Conservation (phyloP, 2,888 invertebrate species). For the Aricia artaxerxes region DNA sequence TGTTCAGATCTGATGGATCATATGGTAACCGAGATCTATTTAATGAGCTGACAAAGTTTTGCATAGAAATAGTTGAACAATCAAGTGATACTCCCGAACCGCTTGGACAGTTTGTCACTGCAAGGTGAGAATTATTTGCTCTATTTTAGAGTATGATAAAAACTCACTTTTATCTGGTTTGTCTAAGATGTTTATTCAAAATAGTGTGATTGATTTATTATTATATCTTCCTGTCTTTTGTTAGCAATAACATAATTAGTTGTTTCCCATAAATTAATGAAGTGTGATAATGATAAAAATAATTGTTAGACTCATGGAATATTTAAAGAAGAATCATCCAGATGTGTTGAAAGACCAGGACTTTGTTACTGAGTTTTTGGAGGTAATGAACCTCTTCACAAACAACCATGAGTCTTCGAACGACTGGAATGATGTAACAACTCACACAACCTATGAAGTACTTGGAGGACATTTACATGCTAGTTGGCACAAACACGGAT, state of each 20-base stretch:
- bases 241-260: neutral
- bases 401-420: constrained; percentile 48
- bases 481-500: constrained; percentile 52
- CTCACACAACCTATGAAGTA: constrained; percentile 40
- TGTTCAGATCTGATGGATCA: constrained; percentile 46
- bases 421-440: constrained; percentile 51
- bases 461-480: constrained; percentile 46
- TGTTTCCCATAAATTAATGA: neutral
- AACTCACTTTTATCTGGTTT: too few species aligned
- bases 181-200: too few species aligned
- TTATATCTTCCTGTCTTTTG: too few species aligned
- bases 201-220: too few species aligned
- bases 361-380: constrained; percentile 46
- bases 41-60: constrained; percentile 43
- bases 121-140: constrained; percentile 41
- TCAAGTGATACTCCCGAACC: constrained; percentile 40
- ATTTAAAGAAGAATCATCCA: constrained; percentile 46
- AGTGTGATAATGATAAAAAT: neutral
- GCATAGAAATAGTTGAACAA: constrained; percentile 37
- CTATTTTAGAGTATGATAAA: too few species aligned
- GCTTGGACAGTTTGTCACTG: constrained; percentile 44
- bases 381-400: constrained; percentile 45
- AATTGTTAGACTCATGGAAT: constrained; percentile 44
- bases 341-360: constrained; percentile 45
- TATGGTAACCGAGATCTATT: constrained; percentile 39